A percentile compares a stretch with the other conserved stretches of the same genome.
These are phyloP conservation scores for Podargus strigoides DNA, from an alignment of 2,797 vertebrate genomes.

Conservation along the genomic window DNA sequence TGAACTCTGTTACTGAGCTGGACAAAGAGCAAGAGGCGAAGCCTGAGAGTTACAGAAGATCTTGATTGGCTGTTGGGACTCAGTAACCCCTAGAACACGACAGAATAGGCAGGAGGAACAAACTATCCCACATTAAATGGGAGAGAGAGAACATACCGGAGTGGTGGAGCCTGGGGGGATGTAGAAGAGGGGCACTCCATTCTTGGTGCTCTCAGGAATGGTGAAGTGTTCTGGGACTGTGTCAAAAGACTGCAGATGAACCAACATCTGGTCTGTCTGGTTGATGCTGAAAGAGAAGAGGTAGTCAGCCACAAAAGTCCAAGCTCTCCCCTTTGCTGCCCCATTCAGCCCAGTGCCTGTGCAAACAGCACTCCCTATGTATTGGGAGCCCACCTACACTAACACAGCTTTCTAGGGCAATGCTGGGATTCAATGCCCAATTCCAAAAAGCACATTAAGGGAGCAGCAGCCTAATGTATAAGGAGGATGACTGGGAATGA, in stretches of 20 bases:
- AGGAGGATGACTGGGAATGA: not conserved
- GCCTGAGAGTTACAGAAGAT: not conserved
- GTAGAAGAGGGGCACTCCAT: constrained; percentile 96
- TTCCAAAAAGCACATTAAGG: not conserved
- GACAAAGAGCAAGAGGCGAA: not conserved
- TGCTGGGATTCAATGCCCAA: not conserved
- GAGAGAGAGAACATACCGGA: constrained; percentile 74
- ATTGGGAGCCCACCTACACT: not conserved
- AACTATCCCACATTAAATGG: not conserved
- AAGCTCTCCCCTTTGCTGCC: not conserved
- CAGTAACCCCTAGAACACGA: not conserved
- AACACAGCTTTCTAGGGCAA: not conserved
- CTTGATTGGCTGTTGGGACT: not conserved
- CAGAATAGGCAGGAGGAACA: not conserved
- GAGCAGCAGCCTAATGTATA: not conserved
- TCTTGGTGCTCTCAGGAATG: constrained; percentile 98
- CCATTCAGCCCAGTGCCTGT: not conserved
- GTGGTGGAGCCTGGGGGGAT: constrained; percentile 95
- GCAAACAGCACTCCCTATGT: not conserved
- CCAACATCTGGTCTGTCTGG: constrained; percentile 98
- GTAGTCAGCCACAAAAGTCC: not conserved
- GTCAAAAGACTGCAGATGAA: constrained; percentile 96
- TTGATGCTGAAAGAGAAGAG: constrained; percentile 84
- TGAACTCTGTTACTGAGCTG: not conserved
- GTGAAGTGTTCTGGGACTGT: constrained; percentile 94